Evolutionary conservation across 2,888 invertebrate species (phyloP).

Genomic region (Julus scanicus): DNA sequence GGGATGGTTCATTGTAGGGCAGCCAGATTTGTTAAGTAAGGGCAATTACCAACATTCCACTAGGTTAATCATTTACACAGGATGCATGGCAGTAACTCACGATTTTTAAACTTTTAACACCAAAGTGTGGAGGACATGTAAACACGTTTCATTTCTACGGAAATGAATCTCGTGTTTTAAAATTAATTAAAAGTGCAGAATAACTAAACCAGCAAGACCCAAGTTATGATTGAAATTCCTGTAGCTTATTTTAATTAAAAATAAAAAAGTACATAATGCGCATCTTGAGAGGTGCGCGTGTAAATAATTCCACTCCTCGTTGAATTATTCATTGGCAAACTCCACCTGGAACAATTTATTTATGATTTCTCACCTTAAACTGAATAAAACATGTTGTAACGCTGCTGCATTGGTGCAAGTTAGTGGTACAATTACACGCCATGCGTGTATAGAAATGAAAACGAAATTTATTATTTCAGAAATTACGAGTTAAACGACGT

Average conservation of each 20-base stretch:
- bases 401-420: neutral
- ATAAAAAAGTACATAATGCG: neutral
- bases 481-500: neutral
- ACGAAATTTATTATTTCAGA: conserved; percentile 1
- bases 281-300: conserved; percentile 13
- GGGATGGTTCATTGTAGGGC: too few relatives aligned
- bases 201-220: neutral
- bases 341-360: conserved; percentile 42
- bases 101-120: too few relatives aligned
- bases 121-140: too few relatives aligned
- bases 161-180: neutral
- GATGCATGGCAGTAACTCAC: too few relatives aligned
- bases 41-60: too few relatives aligned
- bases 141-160: too few relatives aligned
- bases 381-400: conserved; percentile 35
- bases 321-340: conserved; percentile 37
- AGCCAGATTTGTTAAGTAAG: too few relatives aligned
- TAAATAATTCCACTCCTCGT: neutral
- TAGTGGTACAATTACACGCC: conserved; percentile 13
- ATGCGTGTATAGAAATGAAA: neutral
- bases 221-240: neutral
- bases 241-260: neutral
- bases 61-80: too few relatives aligned
- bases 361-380: conserved; percentile 38
- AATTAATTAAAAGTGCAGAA: neutral